Base-by-base conservation (phyloP, 2,888 invertebrate species). In the Calliopum simillimum region DNA sequence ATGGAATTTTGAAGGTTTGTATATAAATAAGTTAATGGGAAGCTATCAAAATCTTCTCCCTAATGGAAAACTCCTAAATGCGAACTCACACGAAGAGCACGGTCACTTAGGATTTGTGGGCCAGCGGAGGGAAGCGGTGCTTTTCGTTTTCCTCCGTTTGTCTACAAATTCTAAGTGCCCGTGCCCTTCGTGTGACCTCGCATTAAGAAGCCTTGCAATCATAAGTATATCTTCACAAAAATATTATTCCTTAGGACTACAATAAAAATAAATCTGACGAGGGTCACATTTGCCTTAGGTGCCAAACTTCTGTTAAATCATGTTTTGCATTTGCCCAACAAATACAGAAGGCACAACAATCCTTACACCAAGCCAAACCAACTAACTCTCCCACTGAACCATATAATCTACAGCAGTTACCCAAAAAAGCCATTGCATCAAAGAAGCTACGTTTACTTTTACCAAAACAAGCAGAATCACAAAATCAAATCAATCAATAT, bases 271-370 rank as follows among this genome's bases (percentile, higher is more conserved):
- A 43, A 1, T 19, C 55, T 6, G 33, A 72, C n/a, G 49, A 46
- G 6, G 13, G 62, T 16, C 4, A 71, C 4, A 74, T 74, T 58
- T 76, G 75, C 19, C 14, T 21, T 1, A 58, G 49, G 14, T 75
- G 76, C 23, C 8, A 69, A 13, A 41, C 64, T 56, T 63, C 46
- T 16, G 49, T 76, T 21, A 58, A 62, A 61, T 44, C 55, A 3
- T 73, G 71, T 25, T 76, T 65, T 46, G 58, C 46, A 19, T 74
- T 76, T 66, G 71, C 68, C 4, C 70, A 72, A 16, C 70, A 73
- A 63, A 66, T 74, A 16, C 63, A 64, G 46, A 25, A 63, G 4
- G 44, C 69, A 0, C 68, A 68, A 19, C 16, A 19, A 3, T 53
- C 25, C 21, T 53, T 74, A 3, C 43, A 13, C 8, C 41, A 25